Percentiles rank a stretch among this genome's conserved stretches.
Conservation (phyloP, 2,113 vertebrate species). For the Hymenochirus boettgeri region DNA sequence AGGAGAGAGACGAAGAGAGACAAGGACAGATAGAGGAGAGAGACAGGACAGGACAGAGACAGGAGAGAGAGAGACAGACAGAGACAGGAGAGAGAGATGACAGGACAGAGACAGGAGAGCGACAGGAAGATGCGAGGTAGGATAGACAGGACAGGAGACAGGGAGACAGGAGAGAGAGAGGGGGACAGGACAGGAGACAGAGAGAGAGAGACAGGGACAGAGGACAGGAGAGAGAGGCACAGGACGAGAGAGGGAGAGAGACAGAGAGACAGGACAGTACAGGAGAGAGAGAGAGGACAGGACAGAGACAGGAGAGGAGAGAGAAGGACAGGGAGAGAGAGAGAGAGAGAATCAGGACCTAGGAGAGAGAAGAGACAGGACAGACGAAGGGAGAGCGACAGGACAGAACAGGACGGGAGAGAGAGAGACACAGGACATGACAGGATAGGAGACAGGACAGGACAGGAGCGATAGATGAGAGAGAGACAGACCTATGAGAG, state of each 20-base stretch:
- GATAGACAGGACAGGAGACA: background rate
- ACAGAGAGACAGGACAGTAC: background rate
- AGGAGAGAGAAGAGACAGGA: background rate
- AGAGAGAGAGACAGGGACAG: background rate
- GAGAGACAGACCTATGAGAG: background rate
- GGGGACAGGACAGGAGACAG: slow-evolving; percentile 15
- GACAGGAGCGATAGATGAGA: background rate
- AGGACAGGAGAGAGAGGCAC: slow-evolving; percentile 1
- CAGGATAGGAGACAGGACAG: background rate
- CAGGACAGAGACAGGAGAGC: background rate
- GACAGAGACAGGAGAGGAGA: background rate
- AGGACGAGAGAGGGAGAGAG: slow-evolving; percentile 24
- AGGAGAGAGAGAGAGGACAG: background rate
- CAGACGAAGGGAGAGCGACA: background rate
- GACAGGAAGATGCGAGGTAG: background rate
- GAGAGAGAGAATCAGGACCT: background rate
- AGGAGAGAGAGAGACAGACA: slow-evolving; percentile 29
- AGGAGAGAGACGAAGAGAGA: background rate
- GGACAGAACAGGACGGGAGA: background rate
- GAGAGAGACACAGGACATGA: background rate
- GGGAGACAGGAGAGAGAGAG: slow-evolving; percentile 18
- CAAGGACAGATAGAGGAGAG: too few species aligned
- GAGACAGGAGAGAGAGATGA: background rate
- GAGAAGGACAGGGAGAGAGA: background rate
- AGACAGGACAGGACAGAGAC: background rate